phyloP scores from a whole-genome alignment of 2,888 invertebrate species.

The Eulithis prunata region DNA sequence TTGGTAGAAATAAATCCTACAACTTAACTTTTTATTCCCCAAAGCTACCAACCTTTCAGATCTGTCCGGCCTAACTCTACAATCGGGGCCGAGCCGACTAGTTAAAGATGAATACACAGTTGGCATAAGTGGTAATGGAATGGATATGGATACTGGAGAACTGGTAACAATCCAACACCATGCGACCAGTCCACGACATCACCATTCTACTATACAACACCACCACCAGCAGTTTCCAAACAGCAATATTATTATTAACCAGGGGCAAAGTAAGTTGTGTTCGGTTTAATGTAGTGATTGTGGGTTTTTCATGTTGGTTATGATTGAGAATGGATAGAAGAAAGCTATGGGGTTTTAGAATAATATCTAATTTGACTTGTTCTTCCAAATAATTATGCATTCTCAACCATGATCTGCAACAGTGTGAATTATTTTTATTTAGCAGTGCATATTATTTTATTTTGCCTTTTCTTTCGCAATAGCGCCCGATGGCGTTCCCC shows the following conservation, averaged over 20 bases:
- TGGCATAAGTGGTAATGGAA: constrained; percentile 85
- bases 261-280: constrained; percentile 72
- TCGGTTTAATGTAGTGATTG: constrained; percentile 5
- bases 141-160: constrained; percentile 84
- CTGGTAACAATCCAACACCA: constrained; percentile 80
- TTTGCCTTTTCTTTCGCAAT: constrained; percentile 68
- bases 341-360: neutral
- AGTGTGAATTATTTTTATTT: constrained; percentile 53
- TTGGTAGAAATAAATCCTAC: constrained; percentile 8
- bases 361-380: neutral
- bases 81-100: constrained; percentile 91
- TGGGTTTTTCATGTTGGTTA: neutral
- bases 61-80: constrained; percentile 95
- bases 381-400: constrained; percentile 13
- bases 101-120: constrained; percentile 97
- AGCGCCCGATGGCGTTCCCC: constrained; percentile 79
- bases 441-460: constrained; percentile 58
- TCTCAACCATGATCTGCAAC: constrained; percentile 23
- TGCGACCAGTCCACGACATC: constrained; percentile 77
- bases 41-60: constrained; percentile 82
- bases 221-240: constrained; percentile 78
- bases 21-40: constrained; percentile 22
- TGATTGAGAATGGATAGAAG: constrained; percentile 26
- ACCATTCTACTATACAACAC: constrained; percentile 73
- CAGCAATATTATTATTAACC: constrained; percentile 78